Evolutionary conservation across 2,797 vertebrate genomes (phyloP).

Genomic region (Macropodus opercularis): DNA sequence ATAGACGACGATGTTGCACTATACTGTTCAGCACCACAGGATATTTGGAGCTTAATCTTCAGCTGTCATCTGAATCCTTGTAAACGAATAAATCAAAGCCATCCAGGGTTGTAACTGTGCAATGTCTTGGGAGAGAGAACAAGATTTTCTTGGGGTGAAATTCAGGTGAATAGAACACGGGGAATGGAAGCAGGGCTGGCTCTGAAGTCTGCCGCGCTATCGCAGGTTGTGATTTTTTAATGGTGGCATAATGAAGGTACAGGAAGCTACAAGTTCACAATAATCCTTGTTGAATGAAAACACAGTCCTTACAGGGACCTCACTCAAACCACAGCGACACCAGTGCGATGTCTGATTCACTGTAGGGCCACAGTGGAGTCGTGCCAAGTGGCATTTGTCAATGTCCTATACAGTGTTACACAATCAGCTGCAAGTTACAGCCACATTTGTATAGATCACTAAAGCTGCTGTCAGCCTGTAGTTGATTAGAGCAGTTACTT

Average conservation of each 20-base stretch:
- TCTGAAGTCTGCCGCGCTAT: not conserved
- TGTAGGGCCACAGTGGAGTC: not conserved
- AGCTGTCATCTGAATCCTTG: slow-evolving; percentile 27
- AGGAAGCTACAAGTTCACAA: not conserved
- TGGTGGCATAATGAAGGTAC: not conserved
- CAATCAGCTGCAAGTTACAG: not conserved
- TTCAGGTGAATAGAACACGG: slow-evolving; percentile 20
- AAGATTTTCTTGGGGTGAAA: slow-evolving; percentile 33
- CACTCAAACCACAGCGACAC: not conserved
- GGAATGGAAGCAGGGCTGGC: not conserved
- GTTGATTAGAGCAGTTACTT: slow-evolving; percentile 1
- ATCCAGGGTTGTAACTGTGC: slow-evolving; percentile 19
- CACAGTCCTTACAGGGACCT: not conserved
- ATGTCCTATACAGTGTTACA: not conserved
- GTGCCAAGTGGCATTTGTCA: not conserved
- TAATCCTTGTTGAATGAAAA: not conserved
- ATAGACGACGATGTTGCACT: slow-evolving; percentile 15
- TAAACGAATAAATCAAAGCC: slow-evolving; percentile 51
- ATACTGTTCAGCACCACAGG: slow-evolving; percentile 17
- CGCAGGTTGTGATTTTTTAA: slow-evolving; percentile 3
- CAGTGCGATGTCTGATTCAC: not conserved
- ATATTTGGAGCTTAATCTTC: slow-evolving; percentile 5
- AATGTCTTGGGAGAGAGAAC: slow-evolving; percentile 31
- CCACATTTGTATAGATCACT: not conserved
- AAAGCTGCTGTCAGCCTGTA: not conserved